Evolutionary conservation across 2,797 vertebrate species (phyloP).

Genomic region (Falco biarmicus): DNA sequence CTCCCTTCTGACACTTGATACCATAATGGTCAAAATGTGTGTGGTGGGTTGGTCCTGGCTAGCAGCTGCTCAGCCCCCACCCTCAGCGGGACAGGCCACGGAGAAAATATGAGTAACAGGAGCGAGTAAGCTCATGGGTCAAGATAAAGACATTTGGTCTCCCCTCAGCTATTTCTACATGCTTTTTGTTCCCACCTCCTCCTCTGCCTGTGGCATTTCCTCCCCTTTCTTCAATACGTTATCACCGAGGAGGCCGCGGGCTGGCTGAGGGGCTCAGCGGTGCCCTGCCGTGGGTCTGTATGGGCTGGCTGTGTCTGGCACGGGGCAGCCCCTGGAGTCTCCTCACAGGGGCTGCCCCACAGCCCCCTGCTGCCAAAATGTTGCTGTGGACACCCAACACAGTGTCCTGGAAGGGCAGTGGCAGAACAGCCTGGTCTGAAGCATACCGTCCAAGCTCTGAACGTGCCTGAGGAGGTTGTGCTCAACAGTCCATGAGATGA

Average conservation of each 20-base stretch:
- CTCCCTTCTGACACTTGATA: background rate
- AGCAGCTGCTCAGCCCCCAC: background rate
- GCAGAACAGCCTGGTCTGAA: background rate
- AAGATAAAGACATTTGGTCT: background rate
- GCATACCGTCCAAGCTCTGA: background rate
- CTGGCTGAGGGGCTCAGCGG: background rate
- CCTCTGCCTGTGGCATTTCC: background rate
- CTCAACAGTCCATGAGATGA: background rate
- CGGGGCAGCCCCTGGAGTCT: background rate
- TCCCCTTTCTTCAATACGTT: background rate
- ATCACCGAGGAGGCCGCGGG: background rate
- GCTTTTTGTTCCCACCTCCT: background rate
- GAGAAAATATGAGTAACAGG: background rate
- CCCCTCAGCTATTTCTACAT: background rate
- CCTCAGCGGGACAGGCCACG: accelerated
- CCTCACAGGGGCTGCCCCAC: background rate
- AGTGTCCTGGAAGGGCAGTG: background rate
- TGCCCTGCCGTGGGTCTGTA: background rate
- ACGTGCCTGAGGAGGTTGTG: background rate
- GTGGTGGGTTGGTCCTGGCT: background rate
- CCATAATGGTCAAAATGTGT: background rate
- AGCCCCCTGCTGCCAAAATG: background rate
- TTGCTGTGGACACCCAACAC: background rate
- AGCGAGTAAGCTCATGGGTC: background rate
- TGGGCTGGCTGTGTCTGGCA: background rate